A percentile compares a stretch with the other conserved stretches of the same genome.
These are phyloP conservation scores for mouse (Mus musculus) DNA, from an alignment of 2,113 vertebrate genomes.

Conservation along the genomic window DNA sequence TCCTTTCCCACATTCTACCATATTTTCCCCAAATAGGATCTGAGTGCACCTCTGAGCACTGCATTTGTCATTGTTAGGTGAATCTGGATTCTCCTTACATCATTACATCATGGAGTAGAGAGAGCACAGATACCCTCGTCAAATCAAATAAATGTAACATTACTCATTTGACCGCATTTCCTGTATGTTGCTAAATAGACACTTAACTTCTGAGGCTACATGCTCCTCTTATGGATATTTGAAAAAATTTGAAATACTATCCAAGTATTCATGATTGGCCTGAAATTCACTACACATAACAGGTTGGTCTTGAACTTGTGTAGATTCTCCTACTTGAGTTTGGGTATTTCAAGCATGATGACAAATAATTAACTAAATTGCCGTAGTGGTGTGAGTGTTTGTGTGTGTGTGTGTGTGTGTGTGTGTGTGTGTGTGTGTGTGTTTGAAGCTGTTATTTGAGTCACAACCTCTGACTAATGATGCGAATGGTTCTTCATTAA, in stretches of 20 bases:
- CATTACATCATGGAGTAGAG: neutral
- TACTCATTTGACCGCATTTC: constrained; percentile 29
- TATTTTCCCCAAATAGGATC: neutral
- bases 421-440: neutral
- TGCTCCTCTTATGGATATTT: neutral
- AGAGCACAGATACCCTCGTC: constrained; percentile 12
- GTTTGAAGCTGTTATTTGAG: neutral
- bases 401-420: neutral
- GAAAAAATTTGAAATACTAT: neutral
- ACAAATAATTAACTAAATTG: neutral
- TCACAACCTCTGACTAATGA: no score
- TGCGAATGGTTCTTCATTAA: neutral
- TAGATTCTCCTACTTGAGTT: neutral
- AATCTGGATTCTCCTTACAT: constrained; percentile 52
- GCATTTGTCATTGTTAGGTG: neutral
- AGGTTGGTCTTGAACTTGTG: neutral
- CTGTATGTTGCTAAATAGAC: neutral
- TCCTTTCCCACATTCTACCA: neutral
- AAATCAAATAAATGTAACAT: constrained; percentile 59
- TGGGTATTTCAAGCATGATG: neutral
- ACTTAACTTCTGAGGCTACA: constrained; percentile 24
- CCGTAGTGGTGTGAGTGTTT: neutral
- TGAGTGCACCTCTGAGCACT: neutral
- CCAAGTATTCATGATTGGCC: neutral
- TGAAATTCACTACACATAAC: neutral